These are phyloP conservation scores for Oncorhynchus keta DNA, from an alignment of 2,113 vertebrate genomes.

Conservation along the genomic window DNA sequence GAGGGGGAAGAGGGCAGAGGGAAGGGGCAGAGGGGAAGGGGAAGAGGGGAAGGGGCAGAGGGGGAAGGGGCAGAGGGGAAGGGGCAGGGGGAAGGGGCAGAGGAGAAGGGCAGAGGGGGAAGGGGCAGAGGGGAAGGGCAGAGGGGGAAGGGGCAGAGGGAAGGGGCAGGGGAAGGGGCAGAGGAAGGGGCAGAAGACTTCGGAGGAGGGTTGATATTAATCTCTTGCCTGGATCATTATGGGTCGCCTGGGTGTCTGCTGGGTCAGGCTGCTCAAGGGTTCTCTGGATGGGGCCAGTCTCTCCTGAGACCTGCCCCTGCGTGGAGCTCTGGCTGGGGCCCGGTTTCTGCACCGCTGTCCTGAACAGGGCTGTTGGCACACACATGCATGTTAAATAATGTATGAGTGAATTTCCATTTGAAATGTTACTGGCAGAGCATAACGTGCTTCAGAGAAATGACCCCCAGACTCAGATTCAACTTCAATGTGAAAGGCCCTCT, in stretches of 20 bases:
- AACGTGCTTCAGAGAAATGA: neutral
- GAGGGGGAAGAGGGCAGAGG: too few species aligned
- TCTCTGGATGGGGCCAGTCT: slow-evolving; percentile 26
- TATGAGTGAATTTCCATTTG: neutral
- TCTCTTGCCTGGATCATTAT: slow-evolving; percentile 60
- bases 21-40: too few species aligned
- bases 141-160: too few species aligned
- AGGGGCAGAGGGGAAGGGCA: too few species aligned
- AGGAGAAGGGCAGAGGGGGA: too few species aligned
- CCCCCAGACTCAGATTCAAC: neutral
- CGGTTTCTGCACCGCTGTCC: slow-evolving; percentile 32
- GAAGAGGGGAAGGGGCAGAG: too few species aligned
- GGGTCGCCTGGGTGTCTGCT: slow-evolving; percentile 34
- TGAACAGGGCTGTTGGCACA: slow-evolving; percentile 18
- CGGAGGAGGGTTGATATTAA: slow-evolving; percentile 4
- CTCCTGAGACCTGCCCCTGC: slow-evolving; percentile 31
- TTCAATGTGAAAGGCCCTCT: slow-evolving; percentile 10
- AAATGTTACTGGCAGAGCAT: neutral
- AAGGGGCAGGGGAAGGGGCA: too few species aligned
- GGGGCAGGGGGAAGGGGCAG: too few species aligned
- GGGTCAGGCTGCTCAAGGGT: slow-evolving; percentile 38
- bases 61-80: too few species aligned
- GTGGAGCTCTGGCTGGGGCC: slow-evolving; percentile 9
- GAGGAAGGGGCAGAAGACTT: neutral
- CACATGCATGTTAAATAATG: neutral